phyloP scores from a whole-genome alignment of 2,888 invertebrate species.

The Patella pellucida region DNA sequence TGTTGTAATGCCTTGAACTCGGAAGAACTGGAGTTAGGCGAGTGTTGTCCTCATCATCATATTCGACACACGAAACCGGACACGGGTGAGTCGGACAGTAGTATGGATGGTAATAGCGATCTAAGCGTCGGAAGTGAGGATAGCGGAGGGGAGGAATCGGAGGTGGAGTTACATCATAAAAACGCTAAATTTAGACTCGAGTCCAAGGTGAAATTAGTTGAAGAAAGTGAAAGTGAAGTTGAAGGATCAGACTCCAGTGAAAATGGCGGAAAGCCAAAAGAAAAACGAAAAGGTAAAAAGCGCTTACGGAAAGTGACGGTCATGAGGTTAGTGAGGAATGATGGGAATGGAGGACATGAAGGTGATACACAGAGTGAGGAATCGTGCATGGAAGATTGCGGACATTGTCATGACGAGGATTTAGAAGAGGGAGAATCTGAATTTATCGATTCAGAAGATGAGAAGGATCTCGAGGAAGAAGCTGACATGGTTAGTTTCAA shows the following conservation, averaged over 20 bases:
- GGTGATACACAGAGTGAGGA: conserved; percentile 25
- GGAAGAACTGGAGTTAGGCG: background rate
- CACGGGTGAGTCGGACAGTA: conserved; percentile 39
- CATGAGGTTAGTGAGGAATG: conserved; percentile 17
- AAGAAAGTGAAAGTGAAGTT: conserved; percentile 56
- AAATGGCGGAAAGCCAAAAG: conserved; percentile 25
- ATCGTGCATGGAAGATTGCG: conserved; percentile 31
- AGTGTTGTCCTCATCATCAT: conserved; percentile 33
- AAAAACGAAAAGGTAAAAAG: conserved; percentile 30
- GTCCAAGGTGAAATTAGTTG: conserved; percentile 33
- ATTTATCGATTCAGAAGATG: conserved; percentile 58
- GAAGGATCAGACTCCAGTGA: conserved; percentile 49
- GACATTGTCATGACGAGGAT: conserved; percentile 38
- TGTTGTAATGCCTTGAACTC: conserved; percentile 2
- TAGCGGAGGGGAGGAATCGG: conserved; percentile 33
- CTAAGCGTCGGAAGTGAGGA: conserved; percentile 64
- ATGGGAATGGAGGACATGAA: background rate
- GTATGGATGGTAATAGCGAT: conserved; percentile 54
- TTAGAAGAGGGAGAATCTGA: conserved; percentile 47
- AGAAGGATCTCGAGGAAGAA: conserved; percentile 48
- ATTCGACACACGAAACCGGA: conserved; percentile 37
- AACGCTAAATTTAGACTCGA: background rate
- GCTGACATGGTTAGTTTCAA: conserved; percentile 26
- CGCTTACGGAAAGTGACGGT: conserved; percentile 15
- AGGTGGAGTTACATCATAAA: background rate